phyloP scores from a whole-genome alignment of 2,888 invertebrate species.

The Plutella xylostella region DNA sequence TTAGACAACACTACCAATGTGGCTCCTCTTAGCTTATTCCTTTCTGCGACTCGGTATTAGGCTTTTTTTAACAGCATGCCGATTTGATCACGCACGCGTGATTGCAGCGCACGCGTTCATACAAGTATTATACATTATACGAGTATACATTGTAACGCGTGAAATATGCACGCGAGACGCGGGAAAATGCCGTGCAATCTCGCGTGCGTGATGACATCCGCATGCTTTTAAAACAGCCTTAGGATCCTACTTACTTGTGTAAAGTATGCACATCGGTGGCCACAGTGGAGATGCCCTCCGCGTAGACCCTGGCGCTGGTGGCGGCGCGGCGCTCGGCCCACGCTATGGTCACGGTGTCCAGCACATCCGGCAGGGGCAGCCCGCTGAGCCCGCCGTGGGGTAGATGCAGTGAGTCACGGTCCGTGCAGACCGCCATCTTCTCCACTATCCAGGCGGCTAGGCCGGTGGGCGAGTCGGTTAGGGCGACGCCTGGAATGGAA shows the following conservation, averaged over 20 bases:
- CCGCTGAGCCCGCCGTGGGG: slow-evolving; percentile 75
- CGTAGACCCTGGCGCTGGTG: slow-evolving; percentile 80
- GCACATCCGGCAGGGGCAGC: slow-evolving; percentile 75
- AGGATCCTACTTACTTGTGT: slow-evolving; percentile 18
- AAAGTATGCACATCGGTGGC: slow-evolving; percentile 24
- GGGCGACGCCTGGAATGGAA: slow-evolving; percentile 67
- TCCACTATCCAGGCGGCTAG: slow-evolving; percentile 90
- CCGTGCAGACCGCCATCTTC: slow-evolving; percentile 82
- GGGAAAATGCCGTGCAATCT: too few relatives aligned
- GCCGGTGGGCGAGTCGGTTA: slow-evolving; percentile 84
- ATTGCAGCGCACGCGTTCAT: too few relatives aligned
- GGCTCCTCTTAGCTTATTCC: too few relatives aligned
- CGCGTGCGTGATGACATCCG: too few relatives aligned
- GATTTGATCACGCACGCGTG: too few relatives aligned
- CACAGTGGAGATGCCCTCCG: slow-evolving; percentile 64
- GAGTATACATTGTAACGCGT: too few relatives aligned
- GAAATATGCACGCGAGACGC: too few relatives aligned
- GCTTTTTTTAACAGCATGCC: too few relatives aligned
- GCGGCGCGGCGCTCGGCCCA: slow-evolving; percentile 84
- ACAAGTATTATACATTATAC: too few relatives aligned
- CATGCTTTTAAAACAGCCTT: too few relatives aligned
- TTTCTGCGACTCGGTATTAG: too few relatives aligned
- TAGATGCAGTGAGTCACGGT: slow-evolving; percentile 57
- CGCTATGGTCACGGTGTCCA: slow-evolving; percentile 86
- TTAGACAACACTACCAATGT: too few relatives aligned